Conservation (phyloP, 2,888 invertebrate species). For the Tetrapedia diversipes region DNA sequence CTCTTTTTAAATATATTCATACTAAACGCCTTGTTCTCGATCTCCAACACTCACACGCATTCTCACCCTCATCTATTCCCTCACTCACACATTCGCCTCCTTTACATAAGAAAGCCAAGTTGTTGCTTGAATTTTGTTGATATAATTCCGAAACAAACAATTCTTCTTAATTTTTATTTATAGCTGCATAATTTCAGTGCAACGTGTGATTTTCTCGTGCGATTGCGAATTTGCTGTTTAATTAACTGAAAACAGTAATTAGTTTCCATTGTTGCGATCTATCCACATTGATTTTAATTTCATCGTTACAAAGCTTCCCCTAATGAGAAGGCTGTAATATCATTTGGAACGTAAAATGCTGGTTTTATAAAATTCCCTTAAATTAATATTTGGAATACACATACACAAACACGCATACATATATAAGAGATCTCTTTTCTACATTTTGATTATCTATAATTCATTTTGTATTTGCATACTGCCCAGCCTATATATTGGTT, state of each 20-base stretch:
- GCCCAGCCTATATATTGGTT: neutral
- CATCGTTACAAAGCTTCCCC: neutral
- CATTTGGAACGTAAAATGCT: neutral
- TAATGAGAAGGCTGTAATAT: neutral
- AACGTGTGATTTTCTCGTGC: neutral
- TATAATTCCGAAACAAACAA: too few relatives aligned
- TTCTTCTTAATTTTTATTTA: too few relatives aligned
- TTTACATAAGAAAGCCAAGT: too few relatives aligned
- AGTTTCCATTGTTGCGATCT: neutral
- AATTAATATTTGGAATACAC: too few relatives aligned
- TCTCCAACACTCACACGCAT: too few relatives aligned
- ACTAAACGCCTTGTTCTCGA: too few relatives aligned
- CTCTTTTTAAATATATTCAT: too few relatives aligned
- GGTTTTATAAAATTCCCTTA: conserved; percentile 2
- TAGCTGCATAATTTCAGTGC: too few relatives aligned
- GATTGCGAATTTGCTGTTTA: neutral
- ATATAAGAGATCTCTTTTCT: neutral
- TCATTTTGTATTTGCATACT: neutral
- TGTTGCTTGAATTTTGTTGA: too few relatives aligned
- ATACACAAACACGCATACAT: neutral
- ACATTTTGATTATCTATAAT: conserved; percentile 1
- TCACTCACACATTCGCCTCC: too few relatives aligned
- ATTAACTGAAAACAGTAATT: neutral
- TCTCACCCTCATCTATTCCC: too few relatives aligned
- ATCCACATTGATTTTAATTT: neutral